These are phyloP conservation scores for Corydoras maculifer DNA, from an alignment of 2,113 vertebrate species.

Conservation along the genomic window DNA sequence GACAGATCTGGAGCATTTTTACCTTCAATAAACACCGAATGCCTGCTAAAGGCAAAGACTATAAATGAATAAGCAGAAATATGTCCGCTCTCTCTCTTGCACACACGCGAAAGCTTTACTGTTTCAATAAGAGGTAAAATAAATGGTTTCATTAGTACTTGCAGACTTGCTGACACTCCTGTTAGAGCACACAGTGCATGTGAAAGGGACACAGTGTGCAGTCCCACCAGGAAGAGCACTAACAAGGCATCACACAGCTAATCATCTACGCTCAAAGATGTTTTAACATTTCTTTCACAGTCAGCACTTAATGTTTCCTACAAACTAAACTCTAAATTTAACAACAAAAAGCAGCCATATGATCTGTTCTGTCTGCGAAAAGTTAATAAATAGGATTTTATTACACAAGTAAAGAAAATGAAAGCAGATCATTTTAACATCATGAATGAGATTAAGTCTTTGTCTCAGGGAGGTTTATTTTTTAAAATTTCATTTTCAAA, in stretches of 20 bases:
- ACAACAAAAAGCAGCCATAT: too few species aligned
- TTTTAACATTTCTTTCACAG: too few species aligned
- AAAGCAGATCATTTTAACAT: too few species aligned
- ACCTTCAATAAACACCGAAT: not conserved
- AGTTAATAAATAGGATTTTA: too few species aligned
- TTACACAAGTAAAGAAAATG: too few species aligned
- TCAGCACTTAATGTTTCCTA: too few species aligned
- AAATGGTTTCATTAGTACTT: slow-evolving; percentile 31
- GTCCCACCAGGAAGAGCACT: slow-evolving; percentile 3
- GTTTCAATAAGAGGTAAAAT: slow-evolving; percentile 12
- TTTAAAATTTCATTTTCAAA: too few species aligned
- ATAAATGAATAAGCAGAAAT: not conserved
- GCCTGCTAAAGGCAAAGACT: not conserved
- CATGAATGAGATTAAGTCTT: too few species aligned
- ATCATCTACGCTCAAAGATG: too few species aligned
- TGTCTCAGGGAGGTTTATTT: too few species aligned
- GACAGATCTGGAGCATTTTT: not conserved
- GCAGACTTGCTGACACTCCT: slow-evolving; percentile 14
- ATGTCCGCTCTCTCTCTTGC: not conserved
- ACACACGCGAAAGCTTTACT: slow-evolving; percentile 6
- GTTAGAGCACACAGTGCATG: slow-evolving; percentile 8
- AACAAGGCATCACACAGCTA: not conserved
- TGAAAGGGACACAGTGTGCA: slow-evolving; percentile 11
- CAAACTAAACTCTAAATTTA: too few species aligned
- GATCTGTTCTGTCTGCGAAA: too few species aligned